Evolutionary conservation across 2,797 vertebrate species (phyloP).

Genomic region (Gymnoscopelus braueri): DNA sequence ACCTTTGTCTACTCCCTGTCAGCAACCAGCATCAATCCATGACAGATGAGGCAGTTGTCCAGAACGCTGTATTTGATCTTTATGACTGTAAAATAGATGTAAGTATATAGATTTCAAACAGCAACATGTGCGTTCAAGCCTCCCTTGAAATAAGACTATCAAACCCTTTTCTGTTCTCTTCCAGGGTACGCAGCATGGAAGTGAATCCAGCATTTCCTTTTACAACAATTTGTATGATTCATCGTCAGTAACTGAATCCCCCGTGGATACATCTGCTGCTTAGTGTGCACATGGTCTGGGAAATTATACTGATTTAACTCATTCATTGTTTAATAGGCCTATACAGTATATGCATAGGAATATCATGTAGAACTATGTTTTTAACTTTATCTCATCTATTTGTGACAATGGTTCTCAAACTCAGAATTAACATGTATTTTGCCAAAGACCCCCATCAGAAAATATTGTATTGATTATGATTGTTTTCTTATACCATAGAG

Average conservation of each 20-base stretch:
- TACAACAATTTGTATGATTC: conserved; percentile 53
- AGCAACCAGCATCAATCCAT: conserved; percentile 27
- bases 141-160: background rate
- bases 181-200: conserved; percentile 43
- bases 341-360: background rate
- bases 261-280: conserved; percentile 16
- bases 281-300: conserved; percentile 21
- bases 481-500: too few species aligned
- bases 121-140: background rate
- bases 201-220: conserved; percentile 49
- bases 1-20: conserved; percentile 28
- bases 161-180: conserved; percentile 18
- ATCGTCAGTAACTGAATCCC: accelerated
- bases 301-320: background rate
- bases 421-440: too few species aligned
- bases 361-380: too few species aligned
- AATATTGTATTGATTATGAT: too few species aligned
- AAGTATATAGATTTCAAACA: conserved; percentile 24
- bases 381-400: too few species aligned
- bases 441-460: too few species aligned
- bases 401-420: too few species aligned
- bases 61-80: conserved; percentile 39
- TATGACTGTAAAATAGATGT: conserved; percentile 49
- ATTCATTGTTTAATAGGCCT: background rate
- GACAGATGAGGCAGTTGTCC: conserved; percentile 13